Evolutionary conservation across 2,797 vertebrate species (phyloP), one percentile per base, ranked within the genome.

Genomic region (Pelochelys cantorii): DNA sequence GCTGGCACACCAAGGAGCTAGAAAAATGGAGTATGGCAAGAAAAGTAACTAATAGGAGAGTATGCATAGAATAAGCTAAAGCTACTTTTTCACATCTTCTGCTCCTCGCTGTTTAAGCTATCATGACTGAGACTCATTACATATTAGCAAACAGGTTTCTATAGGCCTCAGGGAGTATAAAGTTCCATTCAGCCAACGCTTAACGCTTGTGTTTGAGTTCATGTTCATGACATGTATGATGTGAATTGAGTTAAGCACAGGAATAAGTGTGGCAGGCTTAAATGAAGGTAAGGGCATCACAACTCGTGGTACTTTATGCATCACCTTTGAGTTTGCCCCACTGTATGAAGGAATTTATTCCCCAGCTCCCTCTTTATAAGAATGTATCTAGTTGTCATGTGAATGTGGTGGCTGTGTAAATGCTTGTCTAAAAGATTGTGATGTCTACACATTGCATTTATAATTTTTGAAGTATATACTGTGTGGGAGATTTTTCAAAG

Each of bases 151-250:
- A 89, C 5, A 5, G 68, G 68, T 37, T 71, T 71, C 11, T 34
- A 85, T 77, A 89, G n/a, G 34, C 92, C 79, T 75, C 90, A 89
- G 88, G 92, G 81, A 93, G 84, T 57, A 83, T 78, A 85, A 4
- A 90, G 34, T 65, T 56, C 0, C 0, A 86, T 65, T 62, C 81
- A 86, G 88, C 59, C 56, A 86, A 94, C 62, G 20, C 85, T 48
- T 86, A 80, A 85, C 71, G 29, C 81, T 81, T 91, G 57, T 60
- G 57, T 11, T 60, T 71, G 20, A 37, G 4, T 34, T 37, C 37
- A 22, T 71, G n/a, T 20, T 37, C n/a, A 71, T 37, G 62, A 65
- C 62, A 65, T 20, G 11, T 22, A 34, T 71, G 68, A 37, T 34
- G 34, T 22, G 5, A 20, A 71, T 22, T 3, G 59, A 56, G 81